Conservation (phyloP, 2,888 invertebrate species). For the Dolichopus griseipennis region DNA sequence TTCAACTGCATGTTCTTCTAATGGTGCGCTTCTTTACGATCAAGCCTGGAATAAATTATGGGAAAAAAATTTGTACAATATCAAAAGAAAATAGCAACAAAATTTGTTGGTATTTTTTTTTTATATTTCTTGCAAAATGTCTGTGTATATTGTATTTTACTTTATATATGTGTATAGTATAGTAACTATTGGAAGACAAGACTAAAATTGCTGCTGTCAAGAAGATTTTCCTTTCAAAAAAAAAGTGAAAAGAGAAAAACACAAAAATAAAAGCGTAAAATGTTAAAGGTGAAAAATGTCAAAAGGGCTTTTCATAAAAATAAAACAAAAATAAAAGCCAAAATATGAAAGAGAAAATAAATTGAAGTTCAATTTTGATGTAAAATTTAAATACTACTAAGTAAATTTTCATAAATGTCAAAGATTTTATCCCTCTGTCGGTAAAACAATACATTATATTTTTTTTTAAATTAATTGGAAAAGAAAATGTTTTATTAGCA, state of each 20-base stretch:
- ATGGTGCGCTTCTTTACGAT: too few species aligned
- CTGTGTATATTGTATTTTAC: too few species aligned
- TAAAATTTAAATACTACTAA: neutral
- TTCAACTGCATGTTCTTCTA: too few species aligned
- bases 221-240: neutral
- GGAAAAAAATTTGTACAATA: neutral
- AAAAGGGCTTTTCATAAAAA: neutral
- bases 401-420: slow-evolving; percentile 2
- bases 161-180: too few species aligned
- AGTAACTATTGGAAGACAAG: neutral
- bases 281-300: slow-evolving; percentile 1
- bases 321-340: neutral
- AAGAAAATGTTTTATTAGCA: neutral
- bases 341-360: neutral
- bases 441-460: neutral
- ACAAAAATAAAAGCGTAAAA: too few species aligned
- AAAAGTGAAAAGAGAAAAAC: too few species aligned
- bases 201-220: neutral
- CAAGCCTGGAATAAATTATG: neutral
- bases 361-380: neutral
- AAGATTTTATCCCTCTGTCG: neutral
- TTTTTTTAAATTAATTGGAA: neutral
- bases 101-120: neutral
- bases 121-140: neutral
- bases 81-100: too few species aligned